Conservation (phyloP, 1,140 invertebrate genomes). For the Sitodiplosis mosellana region DNA sequence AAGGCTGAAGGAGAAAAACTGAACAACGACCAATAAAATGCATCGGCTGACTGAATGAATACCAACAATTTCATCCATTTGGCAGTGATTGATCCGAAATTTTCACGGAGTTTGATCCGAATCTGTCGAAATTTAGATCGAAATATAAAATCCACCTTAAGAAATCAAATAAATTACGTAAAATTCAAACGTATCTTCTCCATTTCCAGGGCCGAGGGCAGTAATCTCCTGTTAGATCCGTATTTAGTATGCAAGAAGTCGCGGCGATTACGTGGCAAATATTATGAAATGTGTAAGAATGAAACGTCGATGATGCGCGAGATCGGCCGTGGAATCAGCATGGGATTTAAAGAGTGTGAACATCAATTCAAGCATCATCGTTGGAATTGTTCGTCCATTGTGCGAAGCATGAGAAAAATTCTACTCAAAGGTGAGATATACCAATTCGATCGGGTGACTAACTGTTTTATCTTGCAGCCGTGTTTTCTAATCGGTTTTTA, state of each 20-base stretch:
- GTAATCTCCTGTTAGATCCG: constrained; percentile 72
- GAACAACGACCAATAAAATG: no score
- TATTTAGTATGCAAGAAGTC: constrained; percentile 66
- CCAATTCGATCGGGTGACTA: no score
- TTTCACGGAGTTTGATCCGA: no score
- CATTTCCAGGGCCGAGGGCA: constrained; percentile 48
- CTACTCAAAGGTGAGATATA: constrained; percentile 56
- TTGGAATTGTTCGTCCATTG: constrained; percentile 69
- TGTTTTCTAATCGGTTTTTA: no score
- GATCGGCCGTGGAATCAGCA: constrained; percentile 52
- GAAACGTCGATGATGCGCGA: constrained; percentile 50
- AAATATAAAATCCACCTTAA: no score
- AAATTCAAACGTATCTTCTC: constrained; percentile 4
- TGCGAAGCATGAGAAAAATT: constrained; percentile 61
- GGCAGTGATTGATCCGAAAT: no score
- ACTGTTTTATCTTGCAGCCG: constrained; percentile 23
- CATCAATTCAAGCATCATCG: constrained; percentile 62
- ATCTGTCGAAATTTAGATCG: no score
- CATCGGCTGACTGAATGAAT: no score
- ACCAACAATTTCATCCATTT: no score
- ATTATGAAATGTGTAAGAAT: constrained; percentile 52
- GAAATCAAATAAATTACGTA: no score
- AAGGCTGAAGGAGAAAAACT: no score
- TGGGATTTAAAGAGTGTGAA: constrained; percentile 67
- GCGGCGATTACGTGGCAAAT: constrained; percentile 47